Evolutionary conservation across 2,888 invertebrate species (phyloP).

Genomic region (Furcula furcula): DNA sequence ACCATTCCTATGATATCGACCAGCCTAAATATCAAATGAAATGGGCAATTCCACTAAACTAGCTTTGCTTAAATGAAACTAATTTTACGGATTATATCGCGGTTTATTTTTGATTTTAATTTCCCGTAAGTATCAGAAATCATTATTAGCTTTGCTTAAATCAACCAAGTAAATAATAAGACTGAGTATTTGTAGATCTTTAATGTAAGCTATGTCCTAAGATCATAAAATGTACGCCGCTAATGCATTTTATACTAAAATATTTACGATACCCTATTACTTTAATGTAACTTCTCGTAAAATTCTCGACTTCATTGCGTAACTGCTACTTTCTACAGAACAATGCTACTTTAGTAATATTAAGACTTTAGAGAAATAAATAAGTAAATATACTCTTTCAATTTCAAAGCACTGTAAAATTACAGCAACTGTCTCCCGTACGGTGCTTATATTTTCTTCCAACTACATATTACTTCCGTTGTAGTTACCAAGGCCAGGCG

Average conservation of each 20-base stretch:
- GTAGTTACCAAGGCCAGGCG: constrained; percentile 12
- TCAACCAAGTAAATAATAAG: too few relatives aligned
- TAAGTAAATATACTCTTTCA: not conserved
- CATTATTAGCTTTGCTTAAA: too few relatives aligned
- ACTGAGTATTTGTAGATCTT: too few relatives aligned
- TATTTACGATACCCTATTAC: not conserved
- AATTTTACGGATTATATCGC: too few relatives aligned
- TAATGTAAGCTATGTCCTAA: not conserved
- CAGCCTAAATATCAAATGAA: too few relatives aligned
- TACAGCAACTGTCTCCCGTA: constrained; percentile 7
- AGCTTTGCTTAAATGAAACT: too few relatives aligned
- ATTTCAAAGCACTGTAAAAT: constrained; percentile 15
- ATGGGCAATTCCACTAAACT: too few relatives aligned
- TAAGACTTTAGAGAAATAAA: not conserved
- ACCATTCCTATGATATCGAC: too few relatives aligned
- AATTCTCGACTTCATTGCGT: not conserved
- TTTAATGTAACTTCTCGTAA: not conserved
- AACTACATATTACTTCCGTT: constrained; percentile 27
- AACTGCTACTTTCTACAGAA: not conserved
- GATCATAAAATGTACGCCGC: too few relatives aligned
- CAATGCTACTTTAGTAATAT: not conserved
- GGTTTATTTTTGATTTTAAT: too few relatives aligned
- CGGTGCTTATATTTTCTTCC: constrained; percentile 18
- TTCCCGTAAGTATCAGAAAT: too few relatives aligned
- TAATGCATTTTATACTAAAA: too few relatives aligned